These are phyloP conservation scores for Australoheros facetus DNA, from an alignment of 2,797 vertebrate genomes.

Conservation along the genomic window DNA sequence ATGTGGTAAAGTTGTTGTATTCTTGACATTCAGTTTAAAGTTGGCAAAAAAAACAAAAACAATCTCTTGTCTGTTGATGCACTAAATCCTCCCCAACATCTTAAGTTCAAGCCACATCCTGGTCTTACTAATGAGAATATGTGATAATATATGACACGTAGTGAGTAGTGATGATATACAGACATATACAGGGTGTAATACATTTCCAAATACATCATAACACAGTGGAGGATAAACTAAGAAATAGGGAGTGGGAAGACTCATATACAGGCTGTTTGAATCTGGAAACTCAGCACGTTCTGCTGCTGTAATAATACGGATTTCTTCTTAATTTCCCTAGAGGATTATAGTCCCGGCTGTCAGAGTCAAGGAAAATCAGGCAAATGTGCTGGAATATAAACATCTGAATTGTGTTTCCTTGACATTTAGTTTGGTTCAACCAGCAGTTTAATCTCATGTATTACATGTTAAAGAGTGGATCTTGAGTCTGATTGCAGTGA, in stretches of 20 bases:
- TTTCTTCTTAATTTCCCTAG: slow-evolving; percentile 62
- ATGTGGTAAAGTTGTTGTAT: slow-evolving; percentile 10
- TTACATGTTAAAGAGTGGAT: slow-evolving; percentile 39
- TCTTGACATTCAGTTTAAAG: neutral
- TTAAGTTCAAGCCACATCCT: neutral
- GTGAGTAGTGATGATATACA: neutral
- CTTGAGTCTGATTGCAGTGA: slow-evolving; percentile 25
- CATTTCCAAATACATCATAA: slow-evolving; percentile 16
- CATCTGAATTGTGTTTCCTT: slow-evolving; percentile 40
- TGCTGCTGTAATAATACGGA: slow-evolving; percentile 55
- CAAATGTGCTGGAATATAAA: slow-evolving; percentile 48
- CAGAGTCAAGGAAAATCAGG: slow-evolving; percentile 49
- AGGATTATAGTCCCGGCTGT: slow-evolving; percentile 48
- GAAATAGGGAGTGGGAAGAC: slow-evolving; percentile 18
- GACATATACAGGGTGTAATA: slow-evolving; percentile 8
- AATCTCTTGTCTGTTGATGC: neutral
- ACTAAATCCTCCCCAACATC: neutral
- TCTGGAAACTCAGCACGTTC: slow-evolving; percentile 48
- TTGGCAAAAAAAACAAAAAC: neutral
- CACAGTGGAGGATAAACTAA: neutral
- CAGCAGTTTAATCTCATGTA: slow-evolving; percentile 52
- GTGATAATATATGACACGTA: neutral
- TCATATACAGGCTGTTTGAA: slow-evolving; percentile 27
- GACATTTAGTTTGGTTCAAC: slow-evolving; percentile 59
- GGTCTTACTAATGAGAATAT: slow-evolving; percentile 18